Base-by-base conservation (phyloP, 1,140 invertebrate genomes). In the Zaprionus ghesquierei region DNA sequence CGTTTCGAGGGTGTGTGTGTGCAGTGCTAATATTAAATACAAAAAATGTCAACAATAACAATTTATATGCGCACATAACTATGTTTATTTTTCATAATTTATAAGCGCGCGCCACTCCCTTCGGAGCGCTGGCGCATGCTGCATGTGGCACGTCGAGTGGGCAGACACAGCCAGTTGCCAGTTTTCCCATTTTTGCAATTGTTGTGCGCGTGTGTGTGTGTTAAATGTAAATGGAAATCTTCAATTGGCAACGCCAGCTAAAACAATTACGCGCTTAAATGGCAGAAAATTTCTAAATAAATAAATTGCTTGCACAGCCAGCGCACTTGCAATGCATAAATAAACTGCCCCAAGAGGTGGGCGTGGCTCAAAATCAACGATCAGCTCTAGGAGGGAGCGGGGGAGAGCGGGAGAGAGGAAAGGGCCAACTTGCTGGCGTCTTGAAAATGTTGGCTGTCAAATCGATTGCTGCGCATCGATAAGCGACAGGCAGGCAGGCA, bases 221-320 rank as follows among this genome's bases (percentile, higher is more conserved):
- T 77, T 60, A 71, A 78, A 75, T 78, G 61, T 69, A 81, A 85
- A 85, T 85, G 56, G 69, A 85, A 81, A 72, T 86, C 77, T 63
- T 76, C 80, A 56, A 76, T 79, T 81, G 49, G 70, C 44, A 60
- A 27, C 50, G 38, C 33, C 75, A 69, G 70, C 66, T 72, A 78
- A 86, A 81, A 86, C 81, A 86, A 81, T 86, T 87, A 87, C 62
- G 71, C 75, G 78, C 75, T 79, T 81, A 86, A 86, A 86, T 87
- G 78, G 75, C 82, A 79, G 77, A 69, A 71, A 87, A 87, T 86
- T 86, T 81, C 82, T 81, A 87, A 86, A 86, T 86, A 86, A 81
- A 86, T 86, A 79, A 72, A 64, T 64, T 70, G 55, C 69, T 68
- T 49, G 54, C 63, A 65, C 66, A 54, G 69, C n/a, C 35, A 41